Percentiles rank a stretch among this genome's conserved stretches.
These are phyloP conservation scores for Megaceryle torquata DNA, from an alignment of 2,113 vertebrate species.

Conservation along the genomic window DNA sequence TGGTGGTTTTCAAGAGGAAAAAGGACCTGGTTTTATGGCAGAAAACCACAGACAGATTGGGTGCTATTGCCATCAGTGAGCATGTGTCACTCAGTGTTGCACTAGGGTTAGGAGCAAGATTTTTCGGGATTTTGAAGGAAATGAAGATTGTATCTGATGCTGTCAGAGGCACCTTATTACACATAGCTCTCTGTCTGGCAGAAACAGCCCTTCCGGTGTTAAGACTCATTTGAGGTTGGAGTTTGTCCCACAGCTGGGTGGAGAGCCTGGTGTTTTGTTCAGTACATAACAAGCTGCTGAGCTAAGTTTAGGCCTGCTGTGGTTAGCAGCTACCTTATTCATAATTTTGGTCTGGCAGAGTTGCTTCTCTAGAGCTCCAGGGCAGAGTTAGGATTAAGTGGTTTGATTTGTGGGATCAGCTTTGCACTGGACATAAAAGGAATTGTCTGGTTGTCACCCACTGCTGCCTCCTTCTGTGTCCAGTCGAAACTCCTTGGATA, in stretches of 20 bases:
- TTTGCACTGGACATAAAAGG: not conserved
- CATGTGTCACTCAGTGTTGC: fast-evolving
- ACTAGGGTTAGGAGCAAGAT: not conserved
- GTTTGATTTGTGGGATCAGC: not conserved
- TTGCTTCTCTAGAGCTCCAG: not conserved
- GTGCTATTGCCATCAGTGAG: not conserved
- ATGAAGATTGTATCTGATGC: not conserved
- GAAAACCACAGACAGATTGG: not conserved
- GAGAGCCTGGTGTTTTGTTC: not conserved
- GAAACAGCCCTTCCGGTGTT: not conserved
- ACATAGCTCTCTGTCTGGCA: not conserved
- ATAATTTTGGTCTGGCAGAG: not conserved
- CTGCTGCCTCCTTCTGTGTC: not conserved
- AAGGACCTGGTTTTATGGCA: not conserved
- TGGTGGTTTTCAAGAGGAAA: not conserved
- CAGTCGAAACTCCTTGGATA: not conserved
- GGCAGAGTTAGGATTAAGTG: not conserved
- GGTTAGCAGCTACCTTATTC: not conserved
- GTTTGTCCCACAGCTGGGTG: not conserved
- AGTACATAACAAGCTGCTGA: not conserved
- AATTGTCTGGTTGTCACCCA: not conserved
- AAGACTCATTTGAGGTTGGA: not conserved
- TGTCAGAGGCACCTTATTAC: not conserved
- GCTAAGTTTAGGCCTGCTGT: not conserved
- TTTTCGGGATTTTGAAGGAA: not conserved